Conservation (phyloP, 2,888 invertebrate genomes). For the Thera britannica region DNA sequence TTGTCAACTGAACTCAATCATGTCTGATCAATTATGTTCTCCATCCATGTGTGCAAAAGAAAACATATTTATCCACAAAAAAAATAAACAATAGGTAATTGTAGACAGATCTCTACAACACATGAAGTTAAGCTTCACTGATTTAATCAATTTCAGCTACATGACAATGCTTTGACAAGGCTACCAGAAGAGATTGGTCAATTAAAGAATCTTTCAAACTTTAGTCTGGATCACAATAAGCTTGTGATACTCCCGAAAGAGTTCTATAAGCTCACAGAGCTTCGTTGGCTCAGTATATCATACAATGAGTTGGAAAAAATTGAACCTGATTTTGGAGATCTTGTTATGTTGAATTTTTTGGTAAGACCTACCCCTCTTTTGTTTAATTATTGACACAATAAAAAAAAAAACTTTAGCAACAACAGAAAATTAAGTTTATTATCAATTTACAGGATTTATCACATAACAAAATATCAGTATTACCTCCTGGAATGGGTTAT, state of each 20-base stretch:
- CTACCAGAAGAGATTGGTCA: slow-evolving; percentile 90
- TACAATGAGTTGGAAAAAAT: slow-evolving; percentile 89
- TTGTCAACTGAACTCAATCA: not conserved
- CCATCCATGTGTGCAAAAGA: not conserved
- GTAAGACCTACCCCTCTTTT: slow-evolving; percentile 45
- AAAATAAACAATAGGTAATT: too few relatives aligned
- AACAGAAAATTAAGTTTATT: not conserved
- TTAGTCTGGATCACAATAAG: slow-evolving; percentile 89
- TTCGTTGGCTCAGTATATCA: slow-evolving; percentile 89
- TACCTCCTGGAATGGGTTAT: slow-evolving; percentile 94
- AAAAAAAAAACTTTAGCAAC: too few relatives aligned
- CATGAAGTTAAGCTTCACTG: not conserved
- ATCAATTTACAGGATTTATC: slow-evolving; percentile 88
- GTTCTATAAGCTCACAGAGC: slow-evolving; percentile 88
- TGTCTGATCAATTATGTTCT: not conserved
- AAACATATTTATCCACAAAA: not conserved
- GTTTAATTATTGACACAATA: not conserved
- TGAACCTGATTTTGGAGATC: slow-evolving; percentile 89
- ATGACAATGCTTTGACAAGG: slow-evolving; percentile 91
- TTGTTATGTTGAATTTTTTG: slow-evolving; percentile 88
- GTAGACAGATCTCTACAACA: not conserved
- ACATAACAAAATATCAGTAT: slow-evolving; percentile 88
- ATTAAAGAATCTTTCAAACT: slow-evolving; percentile 87
- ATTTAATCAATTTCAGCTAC: slow-evolving; percentile 84
- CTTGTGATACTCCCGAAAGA: slow-evolving; percentile 85